Evolutionary conservation across 2,888 invertebrate genomes (phyloP).

Genomic region (Spicauda simplicius): DNA sequence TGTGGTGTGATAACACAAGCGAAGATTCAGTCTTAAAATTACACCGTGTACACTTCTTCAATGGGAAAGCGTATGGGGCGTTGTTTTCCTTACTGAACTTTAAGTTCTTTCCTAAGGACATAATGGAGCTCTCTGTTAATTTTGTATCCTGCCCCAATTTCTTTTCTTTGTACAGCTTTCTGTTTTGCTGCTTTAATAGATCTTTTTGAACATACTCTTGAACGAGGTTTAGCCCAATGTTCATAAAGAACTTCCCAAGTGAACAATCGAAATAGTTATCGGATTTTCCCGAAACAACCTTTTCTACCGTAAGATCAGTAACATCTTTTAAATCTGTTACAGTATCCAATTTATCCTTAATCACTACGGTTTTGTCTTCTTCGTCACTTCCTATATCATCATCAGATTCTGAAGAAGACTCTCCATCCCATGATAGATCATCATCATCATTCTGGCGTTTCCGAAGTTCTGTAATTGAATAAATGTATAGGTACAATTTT

Average conservation of each 20-base stretch:
- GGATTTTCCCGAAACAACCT: conserved; percentile 72
- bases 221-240: conserved; percentile 95
- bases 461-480: conserved; percentile 50
- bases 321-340: conserved; percentile 80
- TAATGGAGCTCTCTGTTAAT: conserved; percentile 91
- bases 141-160: conserved; percentile 86
- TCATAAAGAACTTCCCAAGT: conserved; percentile 95
- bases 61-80: conserved; percentile 89
- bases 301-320: conserved; percentile 62
- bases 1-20: conserved; percentile 93
- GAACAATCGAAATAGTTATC: conserved; percentile 93
- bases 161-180: conserved; percentile 90
- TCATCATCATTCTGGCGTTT: conserved; percentile 74
- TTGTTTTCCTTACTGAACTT: conserved; percentile 95
- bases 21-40: conserved; percentile 95
- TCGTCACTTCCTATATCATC: conserved; percentile 73
- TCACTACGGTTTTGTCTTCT: conserved; percentile 71
- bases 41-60: conserved; percentile 94
- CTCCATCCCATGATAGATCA: conserved; percentile 85
- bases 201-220: conserved; percentile 98
- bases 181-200: conserved; percentile 93
- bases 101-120: conserved; percentile 92
- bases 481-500: background rate
- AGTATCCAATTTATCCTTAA: conserved; percentile 82
- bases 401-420: conserved; percentile 79